These are phyloP conservation scores for Diceros bicornis DNA, from an alignment of 2,797 vertebrate genomes.

Conservation along the genomic window DNA sequence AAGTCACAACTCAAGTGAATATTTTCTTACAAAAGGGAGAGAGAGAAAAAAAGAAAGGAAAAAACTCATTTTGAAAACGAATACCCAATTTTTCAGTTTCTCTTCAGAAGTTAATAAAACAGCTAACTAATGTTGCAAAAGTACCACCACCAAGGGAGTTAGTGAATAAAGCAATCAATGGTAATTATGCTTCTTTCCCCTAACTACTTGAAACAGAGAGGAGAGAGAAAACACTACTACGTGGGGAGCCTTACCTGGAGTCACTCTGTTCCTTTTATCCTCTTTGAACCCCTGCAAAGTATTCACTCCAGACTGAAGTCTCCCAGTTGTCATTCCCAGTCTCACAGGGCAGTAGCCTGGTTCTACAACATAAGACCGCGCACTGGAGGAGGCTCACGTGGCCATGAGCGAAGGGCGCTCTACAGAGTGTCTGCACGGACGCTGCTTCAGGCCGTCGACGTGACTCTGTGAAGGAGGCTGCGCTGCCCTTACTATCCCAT, in stretches of 20 bases:
- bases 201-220: neutral
- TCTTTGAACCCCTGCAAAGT: slow-evolving; percentile 97
- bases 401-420: neutral
- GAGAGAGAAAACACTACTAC: neutral
- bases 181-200: neutral
- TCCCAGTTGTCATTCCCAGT: slow-evolving; percentile 95
- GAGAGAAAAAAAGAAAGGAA: neutral
- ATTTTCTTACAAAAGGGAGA: neutral
- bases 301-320: slow-evolving; percentile 97
- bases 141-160: neutral
- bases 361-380: slow-evolving; percentile 89
- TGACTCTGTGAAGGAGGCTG: neutral
- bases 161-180: neutral
- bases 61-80: slow-evolving; percentile 31
- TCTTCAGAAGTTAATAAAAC: neutral
- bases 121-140: slow-evolving; percentile 32
- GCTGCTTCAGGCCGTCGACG: neutral
- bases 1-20: neutral
- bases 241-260: slow-evolving; percentile 91
- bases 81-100: slow-evolving; percentile 19
- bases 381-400: neutral
- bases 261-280: slow-evolving; percentile 97
- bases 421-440: neutral
- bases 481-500: neutral
- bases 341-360: slow-evolving; percentile 95